Percentiles rank a stretch among this genome's conserved stretches.
phyloP scores from a whole-genome alignment of 2,888 invertebrate species.

The Aleiodes leptofemur region DNA sequence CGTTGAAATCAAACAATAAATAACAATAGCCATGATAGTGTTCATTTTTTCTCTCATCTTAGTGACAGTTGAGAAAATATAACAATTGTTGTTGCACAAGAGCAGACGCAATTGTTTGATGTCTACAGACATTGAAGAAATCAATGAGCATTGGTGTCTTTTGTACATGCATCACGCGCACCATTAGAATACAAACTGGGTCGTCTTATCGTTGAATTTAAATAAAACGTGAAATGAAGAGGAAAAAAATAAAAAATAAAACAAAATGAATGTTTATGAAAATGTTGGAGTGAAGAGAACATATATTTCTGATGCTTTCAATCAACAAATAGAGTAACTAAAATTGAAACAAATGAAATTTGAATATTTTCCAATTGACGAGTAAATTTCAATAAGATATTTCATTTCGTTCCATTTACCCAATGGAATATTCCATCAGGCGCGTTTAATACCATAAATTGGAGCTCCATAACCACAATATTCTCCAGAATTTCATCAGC shows the following conservation, averaged over 20 bases:
- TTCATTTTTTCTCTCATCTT: constrained; percentile 29
- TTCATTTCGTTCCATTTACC: too few relatives aligned
- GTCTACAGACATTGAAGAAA: constrained; percentile 36
- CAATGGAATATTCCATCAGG: too few relatives aligned
- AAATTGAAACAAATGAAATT: too few relatives aligned
- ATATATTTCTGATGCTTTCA: too few relatives aligned
- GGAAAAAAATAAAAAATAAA: not conserved
- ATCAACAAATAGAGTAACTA: too few relatives aligned
- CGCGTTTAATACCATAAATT: not conserved
- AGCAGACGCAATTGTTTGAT: constrained; percentile 14
- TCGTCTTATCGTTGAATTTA: constrained; percentile 50
- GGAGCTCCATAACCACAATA: not conserved
- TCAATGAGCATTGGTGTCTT: constrained; percentile 50
- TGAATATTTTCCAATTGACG: too few relatives aligned
- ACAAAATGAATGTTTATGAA: not conserved
- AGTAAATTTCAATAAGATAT: too few relatives aligned
- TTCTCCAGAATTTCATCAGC: constrained; percentile 1
- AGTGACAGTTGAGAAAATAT: constrained; percentile 41
- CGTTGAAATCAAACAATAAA: constrained; percentile 15
- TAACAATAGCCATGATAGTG: constrained; percentile 24
- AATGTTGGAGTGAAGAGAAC: not conserved
- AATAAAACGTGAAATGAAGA: constrained; percentile 20
- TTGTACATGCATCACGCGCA: constrained; percentile 49
- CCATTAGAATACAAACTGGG: constrained; percentile 54
- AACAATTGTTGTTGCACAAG: constrained; percentile 10